Evolutionary conservation across 2,113 vertebrate species (phyloP).

Genomic region (Rhinogobius similis): DNA sequence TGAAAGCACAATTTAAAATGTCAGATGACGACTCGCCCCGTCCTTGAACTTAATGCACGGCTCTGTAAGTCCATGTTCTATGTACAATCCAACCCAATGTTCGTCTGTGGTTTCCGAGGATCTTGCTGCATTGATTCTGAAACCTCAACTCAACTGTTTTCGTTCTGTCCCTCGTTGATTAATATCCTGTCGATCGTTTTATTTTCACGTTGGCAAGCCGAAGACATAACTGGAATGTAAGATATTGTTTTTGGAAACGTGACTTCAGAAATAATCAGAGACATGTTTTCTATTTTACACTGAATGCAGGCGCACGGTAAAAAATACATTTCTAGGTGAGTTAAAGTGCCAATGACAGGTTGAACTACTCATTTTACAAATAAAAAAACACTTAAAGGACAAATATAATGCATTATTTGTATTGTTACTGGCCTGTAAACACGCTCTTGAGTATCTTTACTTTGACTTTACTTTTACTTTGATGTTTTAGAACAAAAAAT

Average conservation of each 20-base stretch:
- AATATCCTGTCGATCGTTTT: neutral
- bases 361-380: too few relatives aligned
- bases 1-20: constrained; percentile 18
- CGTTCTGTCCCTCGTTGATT: neutral
- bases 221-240: constrained; percentile 8
- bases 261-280: neutral
- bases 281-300: neutral
- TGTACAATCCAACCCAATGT: constrained; percentile 3
- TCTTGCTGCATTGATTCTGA: neutral
- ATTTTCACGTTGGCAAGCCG: neutral
- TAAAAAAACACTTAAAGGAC: too few relatives aligned
- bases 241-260: neutral
- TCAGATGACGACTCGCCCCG: constrained; percentile 7
- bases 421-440: too few relatives aligned
- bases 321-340: too few relatives aligned
- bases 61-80: constrained; percentile 12
- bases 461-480: too few relatives aligned
- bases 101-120: neutral
- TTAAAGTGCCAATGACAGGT: too few relatives aligned
- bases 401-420: too few relatives aligned
- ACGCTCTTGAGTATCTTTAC: too few relatives aligned
- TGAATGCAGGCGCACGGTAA: constrained; percentile 5
- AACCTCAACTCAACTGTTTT: neutral
- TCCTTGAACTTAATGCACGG: neutral
- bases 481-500: too few relatives aligned